Evolutionary conservation across 2,797 vertebrate species (phyloP), one percentile per base, ranked within the genome.

Genomic region (Myotis pilosus): DNA sequence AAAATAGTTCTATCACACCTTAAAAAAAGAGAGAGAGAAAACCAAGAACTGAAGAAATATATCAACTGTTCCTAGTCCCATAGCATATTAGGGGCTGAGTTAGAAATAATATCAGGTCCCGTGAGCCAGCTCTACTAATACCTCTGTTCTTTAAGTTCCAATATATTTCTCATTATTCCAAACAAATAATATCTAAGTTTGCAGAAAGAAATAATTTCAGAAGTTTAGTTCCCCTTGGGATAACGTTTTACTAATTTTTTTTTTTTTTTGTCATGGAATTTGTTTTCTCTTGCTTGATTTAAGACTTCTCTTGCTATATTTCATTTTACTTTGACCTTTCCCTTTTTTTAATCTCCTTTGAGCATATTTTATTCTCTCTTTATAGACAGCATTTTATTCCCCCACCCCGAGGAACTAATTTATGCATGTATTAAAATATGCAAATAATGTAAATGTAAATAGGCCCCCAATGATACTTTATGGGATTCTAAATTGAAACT

Each of bases 381-480:
- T 82, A 25, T 47, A 72, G 17, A 49, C 1, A 83, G 13, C 15
- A 81, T 78, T 85, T 57, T 72, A 3, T 8, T 49, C 20, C 36
- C 41, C 33, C 53, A 4, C 49, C 53, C 23, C 12, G 1, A 13
- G 17, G 8, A 72, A 19, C 4, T 72, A 78, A 93, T 89, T 75
- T 66, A 89, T 68, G 22, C 25, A 84, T 75, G 81, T 84, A 88
- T 84, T 60, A 92, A 92, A 71, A 80, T 87, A 91, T 87, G 30
- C 53, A 97, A 92, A 93, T 71, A 88, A 93, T 76, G 1, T 36
- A 72, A 94, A 89, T 72, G 41, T 41, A 87, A 75, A 87, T 92
- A 8, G 17, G 2, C 11, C 91, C 84, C 57, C 62, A 71, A 72
- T 11, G 44, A 80, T 83, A 66, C 11, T 76, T 84, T n/a, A n/a